phyloP scores from a whole-genome alignment of 2,113 vertebrate species.

The Mohoua ochrocephala region DNA sequence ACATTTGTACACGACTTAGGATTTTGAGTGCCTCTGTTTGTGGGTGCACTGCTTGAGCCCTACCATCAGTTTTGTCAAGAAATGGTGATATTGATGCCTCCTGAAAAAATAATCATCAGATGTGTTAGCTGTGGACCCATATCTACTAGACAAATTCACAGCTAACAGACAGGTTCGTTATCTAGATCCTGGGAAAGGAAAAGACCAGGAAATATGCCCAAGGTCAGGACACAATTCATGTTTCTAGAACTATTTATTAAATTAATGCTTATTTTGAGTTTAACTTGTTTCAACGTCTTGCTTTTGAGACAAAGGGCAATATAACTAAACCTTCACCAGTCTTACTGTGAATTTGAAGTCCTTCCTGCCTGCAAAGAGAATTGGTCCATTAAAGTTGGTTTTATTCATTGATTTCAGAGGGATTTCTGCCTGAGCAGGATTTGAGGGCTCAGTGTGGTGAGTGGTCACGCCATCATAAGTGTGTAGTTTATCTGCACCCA shows the following conservation, averaged over 20 bases:
- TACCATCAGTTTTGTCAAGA: not conserved
- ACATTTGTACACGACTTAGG: not conserved
- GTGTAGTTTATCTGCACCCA: not conserved
- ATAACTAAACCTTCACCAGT: not conserved
- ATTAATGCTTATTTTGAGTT: not conserved
- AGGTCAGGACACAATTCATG: not conserved
- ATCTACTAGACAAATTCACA: not conserved
- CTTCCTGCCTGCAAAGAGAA: not conserved
- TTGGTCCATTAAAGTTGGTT: not conserved
- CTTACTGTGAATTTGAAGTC: not conserved
- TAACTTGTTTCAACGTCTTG: not conserved
- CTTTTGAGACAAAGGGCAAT: not conserved
- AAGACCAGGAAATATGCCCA: not conserved
- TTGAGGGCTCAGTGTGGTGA: not conserved
- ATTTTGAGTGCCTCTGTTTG: not conserved
- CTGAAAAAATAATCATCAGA: not conserved
- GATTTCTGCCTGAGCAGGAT: not conserved
- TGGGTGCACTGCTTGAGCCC: not conserved
- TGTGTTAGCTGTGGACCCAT: not conserved
- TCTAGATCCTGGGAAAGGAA: not conserved
- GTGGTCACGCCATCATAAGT: rapidly evolving
- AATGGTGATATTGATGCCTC: not conserved
- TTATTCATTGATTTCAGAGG: not conserved
- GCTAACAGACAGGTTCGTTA: not conserved
- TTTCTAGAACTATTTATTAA: not conserved